Conservation (phyloP, 1,140 invertebrate species). For the Drosophila elegans region DNA sequence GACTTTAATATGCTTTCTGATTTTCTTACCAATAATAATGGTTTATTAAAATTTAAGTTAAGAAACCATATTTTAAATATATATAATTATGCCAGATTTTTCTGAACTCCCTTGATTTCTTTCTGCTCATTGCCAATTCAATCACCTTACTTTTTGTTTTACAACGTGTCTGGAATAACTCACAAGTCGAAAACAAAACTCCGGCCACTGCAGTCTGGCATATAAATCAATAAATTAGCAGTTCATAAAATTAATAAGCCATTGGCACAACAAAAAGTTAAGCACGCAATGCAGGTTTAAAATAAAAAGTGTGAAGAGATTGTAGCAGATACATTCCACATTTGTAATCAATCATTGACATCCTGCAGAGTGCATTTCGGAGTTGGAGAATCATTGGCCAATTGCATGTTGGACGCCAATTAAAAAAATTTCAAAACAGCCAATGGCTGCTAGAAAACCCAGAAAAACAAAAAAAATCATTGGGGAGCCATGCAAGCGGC, state of each 20-base stretch:
- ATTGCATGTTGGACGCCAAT: constrained; percentile 66
- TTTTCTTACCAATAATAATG: too few species aligned
- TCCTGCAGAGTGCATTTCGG: constrained; percentile 32
- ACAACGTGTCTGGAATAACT: constrained; percentile 43
- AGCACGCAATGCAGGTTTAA: constrained; percentile 28
- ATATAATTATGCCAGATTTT: too few species aligned
- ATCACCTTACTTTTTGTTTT: constrained; percentile 26
- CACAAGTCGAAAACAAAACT: constrained; percentile 23
- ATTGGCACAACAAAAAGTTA: constrained; percentile 2
- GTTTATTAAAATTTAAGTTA: too few species aligned
- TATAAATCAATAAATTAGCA: constrained; percentile 72
- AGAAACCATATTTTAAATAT: too few species aligned
- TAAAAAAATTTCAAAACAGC: constrained; percentile 53
- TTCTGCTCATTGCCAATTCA: constrained; percentile 35
- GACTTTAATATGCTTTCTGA: too few species aligned
- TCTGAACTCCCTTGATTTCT: constrained; percentile 35
- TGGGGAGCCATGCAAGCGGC: constrained; percentile 48
- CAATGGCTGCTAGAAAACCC: constrained; percentile 8
- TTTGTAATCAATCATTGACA: constrained; percentile 61
- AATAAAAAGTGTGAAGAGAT: constrained; percentile 9
- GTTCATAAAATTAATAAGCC: constrained; percentile 71
- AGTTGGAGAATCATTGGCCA: constrained; percentile 54
- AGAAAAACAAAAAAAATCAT: constrained; percentile 18
- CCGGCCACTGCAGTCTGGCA: constrained; percentile 17
- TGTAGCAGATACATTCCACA: constrained; percentile 31